Percentiles rank a stretch among this genome's conserved stretches.
Conservation (phyloP, 2,888 invertebrate genomes). For the Tiliacea citrago region DNA sequence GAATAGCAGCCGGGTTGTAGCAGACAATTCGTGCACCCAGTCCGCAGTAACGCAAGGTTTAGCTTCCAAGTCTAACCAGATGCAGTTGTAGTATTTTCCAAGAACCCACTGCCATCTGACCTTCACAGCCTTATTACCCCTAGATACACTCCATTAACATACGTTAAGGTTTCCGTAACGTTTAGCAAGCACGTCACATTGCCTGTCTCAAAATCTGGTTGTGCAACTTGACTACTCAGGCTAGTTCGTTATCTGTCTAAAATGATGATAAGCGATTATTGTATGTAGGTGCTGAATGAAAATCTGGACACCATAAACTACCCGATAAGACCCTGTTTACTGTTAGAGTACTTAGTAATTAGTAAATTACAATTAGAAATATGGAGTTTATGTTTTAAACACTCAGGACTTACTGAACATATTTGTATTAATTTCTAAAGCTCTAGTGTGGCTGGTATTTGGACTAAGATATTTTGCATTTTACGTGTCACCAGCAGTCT, state of each 20-base stretch:
- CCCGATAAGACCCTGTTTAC: constrained; percentile 42
- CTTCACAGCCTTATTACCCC: background rate
- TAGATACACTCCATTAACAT: background rate
- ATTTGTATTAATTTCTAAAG: background rate
- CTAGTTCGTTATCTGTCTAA: constrained; percentile 35
- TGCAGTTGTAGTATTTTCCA: constrained; percentile 11
- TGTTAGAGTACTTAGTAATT: constrained; percentile 36
- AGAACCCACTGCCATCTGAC: constrained; percentile 3
- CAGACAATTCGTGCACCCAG: too few relatives aligned
- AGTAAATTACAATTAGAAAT: constrained; percentile 37
- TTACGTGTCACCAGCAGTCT: background rate
- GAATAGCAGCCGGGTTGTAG: too few relatives aligned
- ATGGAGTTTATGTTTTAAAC: constrained; percentile 5
- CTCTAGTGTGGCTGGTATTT: background rate
- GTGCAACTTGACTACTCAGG: constrained; percentile 5
- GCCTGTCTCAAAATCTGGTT: constrained; percentile 29
- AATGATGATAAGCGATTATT: constrained; percentile 57
- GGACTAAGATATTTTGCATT: background rate
- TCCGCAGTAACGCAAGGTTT: too few relatives aligned
- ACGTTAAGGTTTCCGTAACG: constrained; percentile 28
- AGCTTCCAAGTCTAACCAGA: too few relatives aligned
- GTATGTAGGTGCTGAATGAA: constrained; percentile 45
- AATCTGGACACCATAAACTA: constrained; percentile 43
- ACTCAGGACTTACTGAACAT: background rate
- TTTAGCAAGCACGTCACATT: constrained; percentile 23